Conservation (phyloP, 2,113 vertebrate genomes). For the Cynopterus brachyotis region DNA sequence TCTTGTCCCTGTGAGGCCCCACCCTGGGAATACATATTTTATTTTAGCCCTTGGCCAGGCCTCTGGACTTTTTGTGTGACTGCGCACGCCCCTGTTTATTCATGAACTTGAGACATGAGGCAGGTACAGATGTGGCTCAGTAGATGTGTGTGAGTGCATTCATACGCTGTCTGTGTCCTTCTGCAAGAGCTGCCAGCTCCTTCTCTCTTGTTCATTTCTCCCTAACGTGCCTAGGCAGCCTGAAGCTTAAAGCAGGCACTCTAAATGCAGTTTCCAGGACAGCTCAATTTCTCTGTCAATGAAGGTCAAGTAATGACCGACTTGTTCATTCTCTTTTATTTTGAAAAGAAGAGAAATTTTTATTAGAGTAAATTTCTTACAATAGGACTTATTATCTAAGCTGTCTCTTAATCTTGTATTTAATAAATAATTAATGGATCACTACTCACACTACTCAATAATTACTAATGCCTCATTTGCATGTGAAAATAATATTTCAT, state of each 20-base stretch:
- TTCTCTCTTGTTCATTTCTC: neutral
- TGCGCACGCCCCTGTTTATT: neutral
- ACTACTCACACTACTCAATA: slow-evolving; percentile 8
- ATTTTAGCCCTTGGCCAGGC: neutral
- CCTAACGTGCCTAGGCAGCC: neutral
- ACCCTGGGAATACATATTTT: neutral
- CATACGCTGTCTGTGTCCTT: neutral
- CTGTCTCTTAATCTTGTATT: slow-evolving; percentile 54
- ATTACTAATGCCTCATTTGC: slow-evolving; percentile 62
- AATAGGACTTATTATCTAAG: slow-evolving; percentile 55
- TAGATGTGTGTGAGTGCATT: neutral
- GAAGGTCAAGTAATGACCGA: neutral
- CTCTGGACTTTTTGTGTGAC: neutral
- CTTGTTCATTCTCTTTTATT: slow-evolving; percentile 56
- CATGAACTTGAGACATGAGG: neutral
- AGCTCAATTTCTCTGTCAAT: slow-evolving; percentile 20
- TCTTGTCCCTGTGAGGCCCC: too few relatives aligned
- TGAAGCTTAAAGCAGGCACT: neutral
- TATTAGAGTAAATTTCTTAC: slow-evolving; percentile 39
- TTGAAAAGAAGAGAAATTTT: slow-evolving; percentile 52
- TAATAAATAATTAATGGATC: slow-evolving; percentile 64
- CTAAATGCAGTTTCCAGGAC: neutral
- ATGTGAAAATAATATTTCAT: slow-evolving; percentile 57
- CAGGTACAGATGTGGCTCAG: neutral
- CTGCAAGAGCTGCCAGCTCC: neutral